phyloP scores from a whole-genome alignment of 2,888 invertebrate genomes.

The Lamellibrachia columna region DNA sequence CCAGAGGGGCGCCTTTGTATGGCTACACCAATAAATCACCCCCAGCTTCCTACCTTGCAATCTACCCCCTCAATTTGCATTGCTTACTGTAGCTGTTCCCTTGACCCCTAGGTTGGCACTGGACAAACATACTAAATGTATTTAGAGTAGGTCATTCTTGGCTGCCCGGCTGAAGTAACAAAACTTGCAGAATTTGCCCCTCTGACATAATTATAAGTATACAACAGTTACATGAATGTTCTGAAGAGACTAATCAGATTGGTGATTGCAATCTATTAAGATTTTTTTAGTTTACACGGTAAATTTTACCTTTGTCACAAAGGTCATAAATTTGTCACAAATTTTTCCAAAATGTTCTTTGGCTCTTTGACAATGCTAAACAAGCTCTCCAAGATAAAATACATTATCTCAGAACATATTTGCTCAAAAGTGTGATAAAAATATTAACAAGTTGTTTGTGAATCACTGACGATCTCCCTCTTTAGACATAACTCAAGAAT shows the following conservation, averaged over 20 bases:
- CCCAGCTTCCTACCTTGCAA: slow-evolving; percentile 6
- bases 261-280: too few species aligned
- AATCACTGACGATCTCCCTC: not conserved
- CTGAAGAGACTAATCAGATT: too few species aligned
- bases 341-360: too few species aligned
- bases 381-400: not conserved
- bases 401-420: not conserved
- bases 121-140: not conserved
- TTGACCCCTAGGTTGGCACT: not conserved
- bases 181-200: not conserved
- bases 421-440: not conserved
- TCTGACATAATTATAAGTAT: not conserved
- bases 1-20: not conserved
- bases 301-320: too few species aligned
- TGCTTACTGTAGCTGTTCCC: not conserved
- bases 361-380: too few species aligned
- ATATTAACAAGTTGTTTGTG: not conserved
- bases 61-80: not conserved
- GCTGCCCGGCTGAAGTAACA: not conserved
- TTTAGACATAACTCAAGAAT: not conserved
- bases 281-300: too few species aligned
- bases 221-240: not conserved
- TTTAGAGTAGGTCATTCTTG: not conserved
- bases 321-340: too few species aligned
- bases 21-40: slow-evolving; percentile 12